phyloP scores from a whole-genome alignment of 2,113 vertebrate species.

The Girardinichthys multiradiatus region DNA sequence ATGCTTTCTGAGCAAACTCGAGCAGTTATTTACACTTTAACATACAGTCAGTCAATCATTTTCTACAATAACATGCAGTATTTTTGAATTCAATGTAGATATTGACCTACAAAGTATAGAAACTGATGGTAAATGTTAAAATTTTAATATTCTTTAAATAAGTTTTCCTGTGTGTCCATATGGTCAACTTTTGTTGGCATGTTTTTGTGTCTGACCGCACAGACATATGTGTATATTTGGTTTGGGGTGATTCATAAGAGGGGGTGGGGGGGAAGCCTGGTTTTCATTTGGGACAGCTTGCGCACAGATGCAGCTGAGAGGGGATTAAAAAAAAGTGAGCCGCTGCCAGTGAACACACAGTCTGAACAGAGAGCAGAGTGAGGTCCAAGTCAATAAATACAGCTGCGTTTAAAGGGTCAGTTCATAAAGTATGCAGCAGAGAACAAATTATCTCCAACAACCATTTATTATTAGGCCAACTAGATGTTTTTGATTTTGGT shows the following conservation, averaged over 20 bases:
- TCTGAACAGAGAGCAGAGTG: slow-evolving; percentile 12
- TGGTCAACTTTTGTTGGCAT: background rate
- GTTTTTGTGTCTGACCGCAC: slow-evolving; percentile 12
- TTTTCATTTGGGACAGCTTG: slow-evolving; percentile 60
- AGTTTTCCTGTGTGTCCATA: slow-evolving; percentile 5
- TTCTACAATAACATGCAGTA: too few species aligned
- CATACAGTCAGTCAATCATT: too few species aligned
- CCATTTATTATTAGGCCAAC: background rate
- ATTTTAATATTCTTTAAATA: background rate
- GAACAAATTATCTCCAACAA: background rate
- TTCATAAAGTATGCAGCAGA: background rate
- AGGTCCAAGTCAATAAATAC: slow-evolving; percentile 4
- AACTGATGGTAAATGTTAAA: background rate
- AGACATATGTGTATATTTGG: slow-evolving; percentile 24
- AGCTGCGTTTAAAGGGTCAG: slow-evolving; percentile 10
- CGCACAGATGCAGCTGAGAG: slow-evolving; percentile 60
- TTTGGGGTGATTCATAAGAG: slow-evolving; percentile 20
- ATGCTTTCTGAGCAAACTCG: slow-evolving; percentile 13
- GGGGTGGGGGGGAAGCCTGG: slow-evolving; percentile 17
- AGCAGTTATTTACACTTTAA: background rate
- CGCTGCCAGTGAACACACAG: slow-evolving; percentile 30
- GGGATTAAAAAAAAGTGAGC: slow-evolving; percentile 17
- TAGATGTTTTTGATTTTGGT: background rate
- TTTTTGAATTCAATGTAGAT: background rate
- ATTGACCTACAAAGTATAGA: background rate